Evolutionary conservation across 2,888 invertebrate species (phyloP).

Genomic region (Clivina fossor): DNA sequence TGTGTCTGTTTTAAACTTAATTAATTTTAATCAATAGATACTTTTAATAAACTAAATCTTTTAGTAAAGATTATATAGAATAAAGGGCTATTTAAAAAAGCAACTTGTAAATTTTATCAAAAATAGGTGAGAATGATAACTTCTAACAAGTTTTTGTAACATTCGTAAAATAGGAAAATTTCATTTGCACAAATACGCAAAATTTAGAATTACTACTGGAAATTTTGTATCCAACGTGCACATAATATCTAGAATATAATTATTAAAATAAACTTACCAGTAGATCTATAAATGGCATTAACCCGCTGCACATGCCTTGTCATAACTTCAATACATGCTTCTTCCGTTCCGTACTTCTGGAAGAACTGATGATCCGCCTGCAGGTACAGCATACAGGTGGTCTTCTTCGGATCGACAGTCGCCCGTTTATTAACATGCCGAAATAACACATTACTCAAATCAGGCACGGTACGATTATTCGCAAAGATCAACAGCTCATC

Average conservation of each 20-base stretch:
- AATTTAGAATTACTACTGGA: no score
- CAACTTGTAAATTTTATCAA: no score
- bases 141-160: background rate
- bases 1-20: no score
- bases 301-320: constrained; percentile 92
- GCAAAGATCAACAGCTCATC: constrained; percentile 45
- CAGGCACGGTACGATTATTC: constrained; percentile 46
- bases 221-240: no score
- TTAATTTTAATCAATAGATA: no score
- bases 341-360: constrained; percentile 90
- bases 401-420: constrained; percentile 81
- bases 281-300: constrained; percentile 83
- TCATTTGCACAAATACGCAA: no score
- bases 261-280: constrained; percentile 59
- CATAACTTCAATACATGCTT: constrained; percentile 94
- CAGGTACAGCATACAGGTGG: constrained; percentile 91
- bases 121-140: no score
- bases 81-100: no score
- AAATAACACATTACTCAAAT: constrained; percentile 56
- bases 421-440: constrained; percentile 68
- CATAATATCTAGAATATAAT: background rate
- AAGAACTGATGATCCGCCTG: constrained; percentile 97
- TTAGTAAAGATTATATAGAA: no score
- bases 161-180: no score
- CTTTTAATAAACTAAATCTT: no score